phyloP scores from a whole-genome alignment of 2,888 invertebrate species.

The Blastobasis adustella region DNA sequence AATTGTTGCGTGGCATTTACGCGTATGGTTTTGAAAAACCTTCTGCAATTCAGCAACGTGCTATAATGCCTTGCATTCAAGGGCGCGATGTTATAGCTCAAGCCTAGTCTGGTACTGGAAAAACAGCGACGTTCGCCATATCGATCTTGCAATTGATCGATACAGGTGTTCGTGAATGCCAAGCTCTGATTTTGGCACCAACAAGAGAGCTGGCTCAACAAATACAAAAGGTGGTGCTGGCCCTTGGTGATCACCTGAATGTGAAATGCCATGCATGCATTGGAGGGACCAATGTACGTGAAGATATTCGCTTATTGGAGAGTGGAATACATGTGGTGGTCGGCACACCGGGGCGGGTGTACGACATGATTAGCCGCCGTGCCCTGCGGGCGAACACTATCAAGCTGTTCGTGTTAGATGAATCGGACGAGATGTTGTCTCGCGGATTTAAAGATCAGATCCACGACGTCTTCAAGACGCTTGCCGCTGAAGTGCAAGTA shows the following conservation, averaged over 20 bases:
- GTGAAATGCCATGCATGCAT: slow-evolving; percentile 99
- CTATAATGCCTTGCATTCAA: slow-evolving; percentile 97
- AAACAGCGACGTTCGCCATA: slow-evolving; percentile 99
- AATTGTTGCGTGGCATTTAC: slow-evolving; percentile 97
- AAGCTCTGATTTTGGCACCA: slow-evolving; percentile 62
- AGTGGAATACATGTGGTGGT: slow-evolving; percentile 97
- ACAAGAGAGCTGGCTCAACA: too few relatives aligned
- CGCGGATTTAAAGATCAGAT: too few relatives aligned
- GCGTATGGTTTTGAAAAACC: slow-evolving; percentile 99
- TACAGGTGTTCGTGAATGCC: slow-evolving; percentile 90
- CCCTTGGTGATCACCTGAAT: slow-evolving; percentile 98
- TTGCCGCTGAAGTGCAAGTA: too few relatives aligned
- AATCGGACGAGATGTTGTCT: too few relatives aligned
- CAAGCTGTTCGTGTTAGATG: slow-evolving; percentile 75
- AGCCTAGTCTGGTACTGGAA: slow-evolving; percentile 99
- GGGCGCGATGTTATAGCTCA: slow-evolving; percentile 99
- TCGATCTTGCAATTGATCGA: slow-evolving; percentile 98
- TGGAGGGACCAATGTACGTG: slow-evolving; percentile 94
- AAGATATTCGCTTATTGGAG: slow-evolving; percentile 78
- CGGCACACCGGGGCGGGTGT: slow-evolving; percentile 98
- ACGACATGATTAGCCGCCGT: slow-evolving; percentile 96
- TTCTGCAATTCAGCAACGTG: slow-evolving; percentile 99
- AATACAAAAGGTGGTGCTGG: slow-evolving; percentile 80
- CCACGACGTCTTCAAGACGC: too few relatives aligned
- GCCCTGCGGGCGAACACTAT: slow-evolving; percentile 91